Evolutionary conservation across 2,888 invertebrate genomes (phyloP), one percentile per base, ranked within the genome.

Genomic region (Hartigia nigra): DNA sequence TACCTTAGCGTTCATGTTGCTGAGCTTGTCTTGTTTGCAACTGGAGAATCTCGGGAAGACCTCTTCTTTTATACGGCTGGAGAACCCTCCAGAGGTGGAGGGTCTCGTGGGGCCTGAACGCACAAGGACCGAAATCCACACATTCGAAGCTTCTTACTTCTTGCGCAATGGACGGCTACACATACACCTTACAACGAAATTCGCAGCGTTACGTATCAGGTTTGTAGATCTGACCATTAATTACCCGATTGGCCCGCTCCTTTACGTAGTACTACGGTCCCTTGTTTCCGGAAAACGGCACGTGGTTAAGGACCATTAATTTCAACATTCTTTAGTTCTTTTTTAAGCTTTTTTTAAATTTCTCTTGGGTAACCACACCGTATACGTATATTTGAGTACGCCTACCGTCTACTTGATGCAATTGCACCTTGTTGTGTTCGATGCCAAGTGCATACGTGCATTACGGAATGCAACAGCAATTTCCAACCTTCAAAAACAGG

Each of bases 1-100:
- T 88, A 91, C 91, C 91, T 91, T 91, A 77, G 88, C 81, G 84
- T 89, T 86, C 91, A 91, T 91, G 87, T 79, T 88, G 87, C 85
- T 86, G 86, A 84, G 84, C 82, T 86, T 81, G 86, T 81, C 86
- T 86, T 84, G 87, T 86, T 88, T 86, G 87, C 86, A 85, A 90
- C 90, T 90, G 90, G 88, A 85, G 90, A 87, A 74, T 79, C 82
- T 84, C 82, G 79, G 78, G 87, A 87, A 84, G 87, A 88, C 83
- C 81, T 81, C 87, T 83, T 86, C 88, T 90, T 90, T 88, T 90
- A 90, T 90, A 90, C 80, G 80, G 79, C 79, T 74, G 82, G 77
- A 82, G 84, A 89, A 89, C 86, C 87, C 87, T 88, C 86, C 82
- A 84, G 78, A 81, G 81, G 81, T 75, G 82, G 78, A 69, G 37